Conservation (phyloP, 2,888 invertebrate genomes). For the Drosophila flavopinicola region DNA sequence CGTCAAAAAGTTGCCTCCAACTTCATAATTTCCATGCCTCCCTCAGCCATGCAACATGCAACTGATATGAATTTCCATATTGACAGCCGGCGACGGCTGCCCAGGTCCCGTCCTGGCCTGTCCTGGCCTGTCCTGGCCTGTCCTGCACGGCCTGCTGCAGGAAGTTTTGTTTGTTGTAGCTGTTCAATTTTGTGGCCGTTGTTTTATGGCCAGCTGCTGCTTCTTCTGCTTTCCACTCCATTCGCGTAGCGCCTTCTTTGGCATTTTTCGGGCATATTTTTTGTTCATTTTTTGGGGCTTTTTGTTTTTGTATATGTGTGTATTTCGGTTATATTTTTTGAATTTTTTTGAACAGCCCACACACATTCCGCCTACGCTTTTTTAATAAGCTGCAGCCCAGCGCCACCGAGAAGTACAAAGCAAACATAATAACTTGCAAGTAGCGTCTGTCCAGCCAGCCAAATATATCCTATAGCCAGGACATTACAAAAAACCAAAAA, state of each 20-base stretch:
- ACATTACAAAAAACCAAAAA: constrained; percentile 18
- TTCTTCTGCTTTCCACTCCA: constrained; percentile 15
- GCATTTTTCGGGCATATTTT: constrained; percentile 33
- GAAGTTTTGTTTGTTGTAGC: constrained; percentile 58
- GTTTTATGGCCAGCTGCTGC: constrained; percentile 64
- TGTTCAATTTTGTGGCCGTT: constrained; percentile 76
- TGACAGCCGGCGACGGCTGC: constrained; percentile 73
- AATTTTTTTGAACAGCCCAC: constrained; percentile 48
- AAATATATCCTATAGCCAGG: constrained; percentile 28
- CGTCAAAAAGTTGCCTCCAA: constrained; percentile 53
- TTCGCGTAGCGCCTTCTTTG: constrained; percentile 22
- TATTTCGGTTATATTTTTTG: constrained; percentile 13
- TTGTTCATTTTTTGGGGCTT: constrained; percentile 3
- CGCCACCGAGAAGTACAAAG: constrained; percentile 73
- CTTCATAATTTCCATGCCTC: constrained; percentile 20
- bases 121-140: constrained; percentile 3
- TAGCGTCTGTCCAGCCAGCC: constrained; percentile 47
- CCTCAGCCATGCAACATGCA: constrained; percentile 36
- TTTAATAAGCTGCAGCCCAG: constrained; percentile 72
- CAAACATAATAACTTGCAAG: constrained; percentile 81
- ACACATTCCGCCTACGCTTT: constrained; percentile 51
- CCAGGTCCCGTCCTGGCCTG: constrained; percentile 13
- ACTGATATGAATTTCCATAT: constrained; percentile 79
- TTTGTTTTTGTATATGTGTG: constrained; percentile 4
- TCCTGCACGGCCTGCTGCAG: constrained; percentile 20